These are phyloP conservation scores for Sycophila sp. DNA, from an alignment of 1,140 invertebrate genomes.

Conservation along the genomic window DNA sequence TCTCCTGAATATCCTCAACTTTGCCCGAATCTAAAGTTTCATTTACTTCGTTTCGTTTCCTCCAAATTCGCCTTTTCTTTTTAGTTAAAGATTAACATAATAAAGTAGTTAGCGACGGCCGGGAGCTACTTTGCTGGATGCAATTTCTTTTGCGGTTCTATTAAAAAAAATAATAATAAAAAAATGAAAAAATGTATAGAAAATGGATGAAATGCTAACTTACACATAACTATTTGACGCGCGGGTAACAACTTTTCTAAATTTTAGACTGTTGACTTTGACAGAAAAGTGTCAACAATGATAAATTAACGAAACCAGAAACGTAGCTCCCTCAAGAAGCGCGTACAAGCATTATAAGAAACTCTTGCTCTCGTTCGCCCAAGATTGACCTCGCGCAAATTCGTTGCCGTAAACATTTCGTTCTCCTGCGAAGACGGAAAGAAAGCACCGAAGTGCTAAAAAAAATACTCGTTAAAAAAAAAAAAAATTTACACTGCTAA, in stretches of 20 bases:
- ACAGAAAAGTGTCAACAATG: no score
- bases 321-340: slow-evolving; percentile 13
- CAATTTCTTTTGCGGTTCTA: neutral
- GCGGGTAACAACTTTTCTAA: no score
- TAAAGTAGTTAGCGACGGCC: slow-evolving; percentile 53
- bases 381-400: no score
- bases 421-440: slow-evolving; percentile 11
- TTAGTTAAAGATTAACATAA: slow-evolving; percentile 50
- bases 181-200: no score
- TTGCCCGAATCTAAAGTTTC: slow-evolving; percentile 44
- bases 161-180: no score
- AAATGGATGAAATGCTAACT: no score
- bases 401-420: neutral
- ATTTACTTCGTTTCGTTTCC: slow-evolving; percentile 21
- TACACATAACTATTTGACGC: no score
- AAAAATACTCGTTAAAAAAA: no score
- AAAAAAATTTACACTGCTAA: neutral
- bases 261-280: no score
- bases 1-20: slow-evolving; percentile 41
- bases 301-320: slow-evolving; percentile 11
- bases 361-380: slow-evolving; percentile 26
- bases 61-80: no score
- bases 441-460: no score
- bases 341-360: slow-evolving; percentile 29
- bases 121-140: slow-evolving; percentile 24